These are phyloP conservation scores for Julus scandinavius DNA, from an alignment of 2,888 invertebrate genomes.

Conservation along the genomic window DNA sequence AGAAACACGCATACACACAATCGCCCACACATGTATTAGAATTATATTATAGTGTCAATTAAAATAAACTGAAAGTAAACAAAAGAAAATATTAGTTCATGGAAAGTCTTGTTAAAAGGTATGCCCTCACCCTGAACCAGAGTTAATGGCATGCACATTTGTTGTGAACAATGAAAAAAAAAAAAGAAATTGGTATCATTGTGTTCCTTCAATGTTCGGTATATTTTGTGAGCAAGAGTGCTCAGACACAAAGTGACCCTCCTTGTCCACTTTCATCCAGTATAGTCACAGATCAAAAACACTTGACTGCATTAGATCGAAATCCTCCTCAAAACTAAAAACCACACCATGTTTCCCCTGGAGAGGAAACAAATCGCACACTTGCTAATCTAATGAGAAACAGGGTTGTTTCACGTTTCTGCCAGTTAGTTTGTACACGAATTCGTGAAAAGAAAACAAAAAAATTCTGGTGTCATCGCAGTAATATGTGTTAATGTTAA, in stretches of 20 bases:
- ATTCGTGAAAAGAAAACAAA: background rate
- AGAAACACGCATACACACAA: conserved; percentile 21
- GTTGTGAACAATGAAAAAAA: background rate
- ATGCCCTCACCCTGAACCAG: background rate
- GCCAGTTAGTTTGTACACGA: background rate
- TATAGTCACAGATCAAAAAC: background rate
- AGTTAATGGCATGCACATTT: background rate
- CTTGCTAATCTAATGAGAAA: background rate
- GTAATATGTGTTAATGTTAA: conserved; percentile 28
- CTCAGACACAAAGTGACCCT: background rate
- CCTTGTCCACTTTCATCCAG: background rate
- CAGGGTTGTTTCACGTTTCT: background rate
- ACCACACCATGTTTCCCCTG: background rate
- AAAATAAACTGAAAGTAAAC: conserved; percentile 43
- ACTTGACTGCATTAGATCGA: background rate
- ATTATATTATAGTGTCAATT: background rate
- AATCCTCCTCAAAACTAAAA: background rate
- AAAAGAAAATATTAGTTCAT: background rate
- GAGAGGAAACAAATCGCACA: background rate
- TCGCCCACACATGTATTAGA: conserved; percentile 16
- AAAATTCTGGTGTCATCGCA: background rate
- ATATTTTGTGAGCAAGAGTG: background rate
- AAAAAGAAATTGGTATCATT: background rate
- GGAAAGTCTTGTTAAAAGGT: background rate
- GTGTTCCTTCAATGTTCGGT: background rate